These are phyloP conservation scores for Pristiophorus japonicus DNA, from an alignment of 2,113 vertebrate genomes.

Conservation along the genomic window DNA sequence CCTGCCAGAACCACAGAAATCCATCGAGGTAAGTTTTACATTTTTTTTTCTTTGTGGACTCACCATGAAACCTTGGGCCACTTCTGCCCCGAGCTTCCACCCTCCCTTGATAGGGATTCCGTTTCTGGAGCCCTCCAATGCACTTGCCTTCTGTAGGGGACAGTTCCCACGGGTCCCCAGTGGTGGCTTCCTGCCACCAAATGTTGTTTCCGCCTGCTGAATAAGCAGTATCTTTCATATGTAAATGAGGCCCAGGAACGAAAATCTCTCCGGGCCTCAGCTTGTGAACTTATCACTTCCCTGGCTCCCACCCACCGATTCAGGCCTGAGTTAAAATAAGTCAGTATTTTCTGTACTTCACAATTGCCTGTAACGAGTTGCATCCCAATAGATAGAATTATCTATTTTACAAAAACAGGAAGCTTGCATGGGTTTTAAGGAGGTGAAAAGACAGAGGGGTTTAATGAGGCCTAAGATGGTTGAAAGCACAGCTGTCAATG, in stretches of 20 bases:
- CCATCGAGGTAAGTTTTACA: background rate
- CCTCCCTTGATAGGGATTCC: background rate
- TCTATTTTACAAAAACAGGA: background rate
- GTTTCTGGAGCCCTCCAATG: background rate
- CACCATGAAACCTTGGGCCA: background rate
- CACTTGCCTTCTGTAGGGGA: background rate
- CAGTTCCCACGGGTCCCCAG: background rate
- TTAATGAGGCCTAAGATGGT: background rate
- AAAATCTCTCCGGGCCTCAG: background rate
- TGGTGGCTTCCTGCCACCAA: too few relatives aligned
- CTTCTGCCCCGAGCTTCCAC: background rate
- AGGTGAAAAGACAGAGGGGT: background rate
- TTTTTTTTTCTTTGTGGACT: background rate
- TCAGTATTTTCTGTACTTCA: background rate
- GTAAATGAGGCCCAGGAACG: background rate
- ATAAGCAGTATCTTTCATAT: background rate
- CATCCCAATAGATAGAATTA: background rate
- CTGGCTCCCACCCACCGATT: background rate
- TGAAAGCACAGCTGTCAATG: too few relatives aligned
- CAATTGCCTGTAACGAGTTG: background rate
- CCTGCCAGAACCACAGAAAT: background rate
- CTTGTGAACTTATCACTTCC: background rate
- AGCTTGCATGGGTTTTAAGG: background rate
- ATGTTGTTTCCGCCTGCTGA: too few relatives aligned
- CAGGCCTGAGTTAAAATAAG: background rate